Base-by-base conservation (phyloP, 2,113 vertebrate species). In the Tachycineta bicolor region DNA sequence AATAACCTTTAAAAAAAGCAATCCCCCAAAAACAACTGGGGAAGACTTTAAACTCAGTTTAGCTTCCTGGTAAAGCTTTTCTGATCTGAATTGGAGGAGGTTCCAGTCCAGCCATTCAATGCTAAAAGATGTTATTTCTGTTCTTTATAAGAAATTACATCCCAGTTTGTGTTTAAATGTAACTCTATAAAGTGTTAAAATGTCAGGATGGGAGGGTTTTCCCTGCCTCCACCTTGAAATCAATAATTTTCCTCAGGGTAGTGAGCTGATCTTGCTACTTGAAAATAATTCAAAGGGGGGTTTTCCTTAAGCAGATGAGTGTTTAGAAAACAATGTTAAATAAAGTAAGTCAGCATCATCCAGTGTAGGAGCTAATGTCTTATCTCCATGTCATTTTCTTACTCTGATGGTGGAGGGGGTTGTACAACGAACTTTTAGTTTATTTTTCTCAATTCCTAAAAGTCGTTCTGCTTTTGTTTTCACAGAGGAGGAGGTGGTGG, bases 401-500 rank as follows among this genome's bases (percentile, higher is more conserved):
- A 7, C 1, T 22, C 24, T 43, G 22, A 23, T 68, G 15, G 19
- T 34, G 56, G 3, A 28, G 19, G 22, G 29, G n/a, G 59, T 5
- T 53, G 10, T 34, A 37, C 41, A 25, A 5, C 56, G 34, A 76
- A 18, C 15, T 93, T 65, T 2, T 14, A 58, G 28, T 65, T 67
- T 63, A 11, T 46, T 76, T 62, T 62, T 43, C 37, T 16, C 15
- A 29, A 19, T 62, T 12, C 9, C 64, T 46, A 28, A 77, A 88
- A 34, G 11, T 83, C 0, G 0, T 64, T 43, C 25, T 97, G 41
- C 9, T 93, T 97, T 46, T 97, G 43, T 91, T 17, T 95, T 93
- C 29, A 74, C 97, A 98, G 98, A 97, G 98, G 98, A 56, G 98
- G 98, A 5, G 97, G 98, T 1, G 98, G 98, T 0, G 98, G 98